A percentile compares a stretch with the other conserved stretches of the same genome.
phyloP scores from a whole-genome alignment of 2,797 vertebrate genomes.

The Hyperoplus lanceolatus region DNA sequence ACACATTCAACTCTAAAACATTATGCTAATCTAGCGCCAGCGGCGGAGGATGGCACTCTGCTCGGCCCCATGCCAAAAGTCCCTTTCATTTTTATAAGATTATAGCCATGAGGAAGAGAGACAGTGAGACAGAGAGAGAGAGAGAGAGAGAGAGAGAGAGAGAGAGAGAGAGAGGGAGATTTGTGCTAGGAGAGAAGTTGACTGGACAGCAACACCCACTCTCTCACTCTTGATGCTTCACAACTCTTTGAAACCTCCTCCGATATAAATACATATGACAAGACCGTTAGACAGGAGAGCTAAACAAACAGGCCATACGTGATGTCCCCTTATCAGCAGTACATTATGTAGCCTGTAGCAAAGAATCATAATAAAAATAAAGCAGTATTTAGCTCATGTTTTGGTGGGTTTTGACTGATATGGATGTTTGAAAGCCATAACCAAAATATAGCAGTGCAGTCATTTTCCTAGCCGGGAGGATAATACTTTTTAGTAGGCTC shows the following conservation, averaged over 20 bases:
- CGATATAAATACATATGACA: constrained; percentile 35
- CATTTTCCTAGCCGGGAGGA: constrained; percentile 22
- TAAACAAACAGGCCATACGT: constrained; percentile 18
- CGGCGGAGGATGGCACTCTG: constrained; percentile 78
- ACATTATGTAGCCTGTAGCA: neutral
- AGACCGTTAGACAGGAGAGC: constrained; percentile 27
- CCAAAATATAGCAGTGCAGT: constrained; percentile 28
- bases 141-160: constrained; percentile 33
- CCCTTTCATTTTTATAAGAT: constrained; percentile 83
- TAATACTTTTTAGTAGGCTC: neutral
- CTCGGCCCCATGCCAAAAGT: constrained; percentile 79
- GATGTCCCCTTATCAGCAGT: neutral
- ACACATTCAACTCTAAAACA: constrained; percentile 69
- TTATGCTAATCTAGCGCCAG: constrained; percentile 80
- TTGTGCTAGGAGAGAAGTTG: constrained; percentile 31
- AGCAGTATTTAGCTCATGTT: constrained; percentile 22
- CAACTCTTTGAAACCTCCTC: constrained; percentile 20
- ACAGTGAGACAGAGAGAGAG: constrained; percentile 34
- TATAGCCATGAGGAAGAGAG: constrained; percentile 62
- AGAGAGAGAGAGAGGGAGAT: constrained; percentile 18
- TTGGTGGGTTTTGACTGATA: constrained; percentile 11
- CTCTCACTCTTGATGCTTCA: constrained; percentile 27
- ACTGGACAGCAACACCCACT: constrained; percentile 51
- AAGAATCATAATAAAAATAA: constrained; percentile 2
- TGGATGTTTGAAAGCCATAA: constrained; percentile 25